Percentiles rank a stretch among this genome's conserved stretches.
phyloP scores from a whole-genome alignment of 2,797 vertebrate species.

The Tenualosa ilisha region DNA sequence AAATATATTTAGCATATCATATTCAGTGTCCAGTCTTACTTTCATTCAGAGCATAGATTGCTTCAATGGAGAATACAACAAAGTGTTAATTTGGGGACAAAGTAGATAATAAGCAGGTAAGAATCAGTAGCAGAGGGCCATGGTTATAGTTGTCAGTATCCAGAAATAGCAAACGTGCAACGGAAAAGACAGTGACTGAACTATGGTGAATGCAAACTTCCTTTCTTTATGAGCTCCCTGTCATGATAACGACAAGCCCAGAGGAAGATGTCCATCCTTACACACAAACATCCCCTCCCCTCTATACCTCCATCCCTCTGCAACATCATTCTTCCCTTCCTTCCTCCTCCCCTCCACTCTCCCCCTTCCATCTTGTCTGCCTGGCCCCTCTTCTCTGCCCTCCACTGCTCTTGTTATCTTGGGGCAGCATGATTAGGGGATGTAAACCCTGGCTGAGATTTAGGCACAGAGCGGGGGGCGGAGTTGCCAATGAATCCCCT shows the following conservation, averaged over 20 bases:
- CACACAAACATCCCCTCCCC: background rate
- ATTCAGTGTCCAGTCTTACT: background rate
- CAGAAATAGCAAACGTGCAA: background rate
- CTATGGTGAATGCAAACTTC: background rate
- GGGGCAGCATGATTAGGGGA: constrained; percentile 38
- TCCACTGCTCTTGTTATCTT: constrained; percentile 49
- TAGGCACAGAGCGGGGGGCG: constrained; percentile 45
- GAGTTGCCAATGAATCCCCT: background rate
- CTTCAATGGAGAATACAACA: no score
- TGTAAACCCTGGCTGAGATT: constrained; percentile 48
- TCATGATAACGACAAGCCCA: no score
- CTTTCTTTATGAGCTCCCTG: background rate
- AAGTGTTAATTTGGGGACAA: no score
- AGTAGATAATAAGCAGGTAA: no score
- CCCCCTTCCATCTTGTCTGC: background rate
- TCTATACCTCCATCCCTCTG: background rate
- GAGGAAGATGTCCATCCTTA: constrained; percentile 3
- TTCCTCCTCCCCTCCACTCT: background rate
- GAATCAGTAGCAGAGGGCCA: background rate
- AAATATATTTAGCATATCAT: background rate
- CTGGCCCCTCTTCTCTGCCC: background rate
- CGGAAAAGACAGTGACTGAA: background rate
- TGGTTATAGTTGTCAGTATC: background rate
- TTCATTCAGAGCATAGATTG: background rate
- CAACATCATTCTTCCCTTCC: background rate